phyloP scores from a whole-genome alignment of 23 tunicate genomes.

The Phallusia fumigata region DNA sequence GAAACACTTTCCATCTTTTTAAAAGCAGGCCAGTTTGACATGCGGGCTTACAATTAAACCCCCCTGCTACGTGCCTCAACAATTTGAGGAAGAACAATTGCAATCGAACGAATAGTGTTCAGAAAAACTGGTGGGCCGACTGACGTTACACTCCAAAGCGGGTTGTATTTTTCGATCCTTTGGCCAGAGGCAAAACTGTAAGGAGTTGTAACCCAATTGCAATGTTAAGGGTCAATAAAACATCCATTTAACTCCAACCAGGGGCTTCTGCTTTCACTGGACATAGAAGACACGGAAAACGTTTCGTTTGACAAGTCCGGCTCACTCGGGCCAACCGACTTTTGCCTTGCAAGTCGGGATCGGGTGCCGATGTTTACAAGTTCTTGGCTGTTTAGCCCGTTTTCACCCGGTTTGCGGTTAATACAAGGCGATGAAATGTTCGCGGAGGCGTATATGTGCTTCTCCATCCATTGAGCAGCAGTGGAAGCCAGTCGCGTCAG shows the following conservation, averaged over 20 bases:
- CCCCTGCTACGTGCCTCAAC: no score
- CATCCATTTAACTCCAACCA: not conserved
- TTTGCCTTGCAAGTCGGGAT: not conserved
- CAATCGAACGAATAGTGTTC: no score
- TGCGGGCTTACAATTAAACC: no score
- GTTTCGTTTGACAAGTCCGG: not conserved
- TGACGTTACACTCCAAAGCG: no score
- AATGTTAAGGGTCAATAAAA: not conserved
- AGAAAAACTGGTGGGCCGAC: no score
- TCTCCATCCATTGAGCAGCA: conserved; percentile 78
- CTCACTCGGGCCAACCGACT: not conserved
- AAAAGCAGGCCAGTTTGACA: no score
- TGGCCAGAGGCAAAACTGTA: no score
- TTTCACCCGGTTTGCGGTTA: not conserved
- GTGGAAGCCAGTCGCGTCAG: conserved; percentile 50
- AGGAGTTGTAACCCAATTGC: no score
- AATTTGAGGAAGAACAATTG: no score
- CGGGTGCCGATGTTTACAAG: not conserved
- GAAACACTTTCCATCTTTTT: no score
- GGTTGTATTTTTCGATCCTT: no score
- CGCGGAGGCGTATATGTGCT: not conserved
- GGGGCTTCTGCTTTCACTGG: not conserved
- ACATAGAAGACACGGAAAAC: not conserved
- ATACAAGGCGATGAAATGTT: not conserved
- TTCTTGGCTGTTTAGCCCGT: not conserved